Conservation (phyloP, 2,888 invertebrate species). For the Lapara coniferarum region DNA sequence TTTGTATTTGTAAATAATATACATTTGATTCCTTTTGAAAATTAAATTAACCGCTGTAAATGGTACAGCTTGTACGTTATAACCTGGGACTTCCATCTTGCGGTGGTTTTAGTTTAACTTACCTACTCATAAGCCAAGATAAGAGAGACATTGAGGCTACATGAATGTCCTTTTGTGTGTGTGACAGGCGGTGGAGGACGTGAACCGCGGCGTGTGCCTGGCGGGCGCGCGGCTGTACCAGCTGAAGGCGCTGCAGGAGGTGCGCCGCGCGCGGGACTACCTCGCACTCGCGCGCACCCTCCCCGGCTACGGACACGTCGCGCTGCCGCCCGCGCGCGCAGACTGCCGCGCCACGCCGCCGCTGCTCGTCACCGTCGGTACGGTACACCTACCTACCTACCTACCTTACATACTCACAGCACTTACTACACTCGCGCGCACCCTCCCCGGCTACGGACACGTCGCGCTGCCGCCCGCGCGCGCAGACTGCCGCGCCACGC, state of each 20-base stretch:
- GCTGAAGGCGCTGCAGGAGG: conserved; percentile 95
- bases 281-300: conserved; percentile 92
- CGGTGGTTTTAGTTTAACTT: too few relatives aligned
- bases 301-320: conserved; percentile 96
- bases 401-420: too few relatives aligned
- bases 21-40: too few relatives aligned
- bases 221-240: conserved; percentile 97
- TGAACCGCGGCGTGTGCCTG: conserved; percentile 95
- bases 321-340: conserved; percentile 96
- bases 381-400: neutral
- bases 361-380: conserved; percentile 89
- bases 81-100: too few relatives aligned
- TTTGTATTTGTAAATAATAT: too few relatives aligned
- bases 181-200: conserved; percentile 93
- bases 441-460: conserved; percentile 91
- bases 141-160: too few relatives aligned
- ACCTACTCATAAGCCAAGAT: too few relatives aligned
- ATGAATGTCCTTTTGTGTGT: conserved; percentile 16
- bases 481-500: conserved; percentile 86
- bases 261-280: conserved; percentile 91
- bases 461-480: conserved; percentile 96
- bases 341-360: conserved; percentile 85
- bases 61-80: too few relatives aligned
- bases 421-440: too few relatives aligned
- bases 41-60: too few relatives aligned